Evolutionary conservation across 2,888 invertebrate species (phyloP), one percentile per base, ranked within the genome.

Genomic region (Pollenia angustigena): DNA sequence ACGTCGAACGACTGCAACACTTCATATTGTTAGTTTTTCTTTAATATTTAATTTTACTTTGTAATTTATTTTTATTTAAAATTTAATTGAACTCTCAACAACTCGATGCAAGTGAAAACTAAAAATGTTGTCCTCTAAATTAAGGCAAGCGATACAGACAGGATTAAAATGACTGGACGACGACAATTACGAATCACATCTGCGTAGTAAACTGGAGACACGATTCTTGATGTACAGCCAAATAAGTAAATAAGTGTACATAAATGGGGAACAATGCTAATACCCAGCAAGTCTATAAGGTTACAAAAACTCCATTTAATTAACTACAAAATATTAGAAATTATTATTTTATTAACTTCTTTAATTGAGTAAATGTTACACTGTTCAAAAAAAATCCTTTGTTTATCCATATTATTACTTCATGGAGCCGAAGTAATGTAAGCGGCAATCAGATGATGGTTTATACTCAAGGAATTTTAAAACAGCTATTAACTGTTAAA

Each of bases 201-300:
- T 81, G 81, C 81, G 81, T 81, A 81, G 54, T 74, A 74, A 66
- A 64, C 40, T 23, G 56, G 64, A 46, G 80, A 64, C 62, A 71
- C 9, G 14, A 62, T 71, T 71, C 62, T 62, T 62, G 2, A 10
- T 52, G 42, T 66, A 66, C 48, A 9, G 32, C 16, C 42, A 56
- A 71, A 71, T 68, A 7, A 23, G 32, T 66, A 46, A 7, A 16
- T n/a, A 44, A 12, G 11, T 6, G 12, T 52, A 52, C 7, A n/a
- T 16, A 52, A n/a, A 52, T 52, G n/a, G 52, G n/a, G 14, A 52
- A 32, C 4, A 32, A 6, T 6, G 6, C 4, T 32, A 6, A 32
- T 32, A 32, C 32, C 32, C 32, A 32, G 32, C 32, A 32, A 32
- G 32, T 32, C 32, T 6, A 32, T 6, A 32, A 6, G 32, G 32